Evolutionary conservation across 2,797 vertebrate genomes (phyloP), one percentile per base, ranked within the genome.

Genomic region (Distichodus sexfasciatus): DNA sequence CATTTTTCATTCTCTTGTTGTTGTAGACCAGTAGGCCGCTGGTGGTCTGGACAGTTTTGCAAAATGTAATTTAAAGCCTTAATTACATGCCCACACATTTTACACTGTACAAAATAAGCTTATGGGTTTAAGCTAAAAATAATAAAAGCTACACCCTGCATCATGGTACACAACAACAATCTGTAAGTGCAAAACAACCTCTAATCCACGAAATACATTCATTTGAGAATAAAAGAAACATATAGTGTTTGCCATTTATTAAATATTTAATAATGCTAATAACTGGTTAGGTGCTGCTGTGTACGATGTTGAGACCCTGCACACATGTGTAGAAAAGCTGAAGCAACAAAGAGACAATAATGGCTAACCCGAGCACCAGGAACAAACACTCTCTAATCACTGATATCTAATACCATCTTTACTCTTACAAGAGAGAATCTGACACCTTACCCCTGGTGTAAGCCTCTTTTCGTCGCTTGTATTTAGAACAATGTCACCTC

Each of bases 301-400:
- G 31, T 12, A 31, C 35, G 6, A 26, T 46, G n/a, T 1, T 19
- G 3, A 38, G 14, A 41, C 15, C 11, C 2, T 24, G 6, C 40
- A 23, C 26, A 50, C 26, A 29, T 29, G 17, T 66, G 31, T 61
- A 40, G 38, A n/a, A 33, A 53, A 44, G 0, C 9, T 53, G 57
- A 19, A 72, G 54, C 15, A 26, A 75, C 72, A 75, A 78, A 78
- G 69, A 69, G 21, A 74, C 70, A 12, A 69, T 43, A 61, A 44
- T 29, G 59, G 66, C 59, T 65, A 31, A 15, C 11, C 28, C 29
- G 35, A 62, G n/a, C 58, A 24, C 23, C 38, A 71, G 9, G 44
- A 29, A 36, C 62, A 40, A 65, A 31, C 14, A 33, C 33, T 12
- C 26, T 57, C 21, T 24, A 33, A 26, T 28, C 50, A 14, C 59